Percentiles rank a stretch among this genome's conserved stretches.
phyloP scores from a whole-genome alignment of 2,113 vertebrate genomes.

The Sakesphorus luctuosus region DNA sequence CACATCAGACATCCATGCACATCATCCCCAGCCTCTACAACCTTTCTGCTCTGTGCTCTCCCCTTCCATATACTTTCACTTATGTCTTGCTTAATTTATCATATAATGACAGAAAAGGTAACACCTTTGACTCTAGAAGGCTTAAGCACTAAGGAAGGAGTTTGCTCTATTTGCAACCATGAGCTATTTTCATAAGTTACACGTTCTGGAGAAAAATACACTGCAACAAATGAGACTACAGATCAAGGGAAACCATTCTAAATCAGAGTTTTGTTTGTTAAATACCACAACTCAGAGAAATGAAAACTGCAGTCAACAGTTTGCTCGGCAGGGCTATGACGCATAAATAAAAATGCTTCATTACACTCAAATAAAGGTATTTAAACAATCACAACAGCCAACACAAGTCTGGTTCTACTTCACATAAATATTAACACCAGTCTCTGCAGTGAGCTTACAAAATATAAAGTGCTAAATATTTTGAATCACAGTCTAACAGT shows the following conservation, averaged over 20 bases:
- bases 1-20: not conserved
- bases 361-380: not conserved
- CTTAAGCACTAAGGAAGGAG: not conserved
- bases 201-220: not conserved
- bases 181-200: not conserved
- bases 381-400: not conserved
- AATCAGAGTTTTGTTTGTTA: not conserved
- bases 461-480: not conserved
- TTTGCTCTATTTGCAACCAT: fast-evolving
- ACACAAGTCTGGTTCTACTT: not conserved
- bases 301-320: not conserved
- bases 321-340: not conserved
- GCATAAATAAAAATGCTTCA: not conserved
- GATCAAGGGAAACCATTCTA: not conserved
- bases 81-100: not conserved
- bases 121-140: not conserved
- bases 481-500: not conserved
- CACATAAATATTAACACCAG: not conserved
- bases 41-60: not conserved
- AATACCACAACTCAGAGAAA: not conserved
- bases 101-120: not conserved
- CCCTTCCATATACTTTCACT: not conserved
- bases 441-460: not conserved
- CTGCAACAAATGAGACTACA: not conserved
- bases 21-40: not conserved